These are phyloP conservation scores for Lobophora halterata DNA, from an alignment of 2,888 invertebrate species.

Conservation along the genomic window DNA sequence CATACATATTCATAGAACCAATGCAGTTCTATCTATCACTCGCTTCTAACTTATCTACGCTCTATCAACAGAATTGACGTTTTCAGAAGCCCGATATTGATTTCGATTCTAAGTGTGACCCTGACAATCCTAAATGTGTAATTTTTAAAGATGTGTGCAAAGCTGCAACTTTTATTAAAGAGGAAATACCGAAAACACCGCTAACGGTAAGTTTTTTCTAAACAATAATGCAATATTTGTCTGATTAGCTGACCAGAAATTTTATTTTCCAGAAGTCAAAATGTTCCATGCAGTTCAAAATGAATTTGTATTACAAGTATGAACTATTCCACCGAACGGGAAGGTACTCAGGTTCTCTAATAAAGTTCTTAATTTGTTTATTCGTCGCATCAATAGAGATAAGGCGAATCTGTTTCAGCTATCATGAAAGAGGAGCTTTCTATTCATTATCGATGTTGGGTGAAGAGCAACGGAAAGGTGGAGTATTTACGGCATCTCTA, in stretches of 20 bases:
- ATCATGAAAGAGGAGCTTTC: slow-evolving; percentile 93
- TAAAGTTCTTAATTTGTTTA: no score
- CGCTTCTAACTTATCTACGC: no score
- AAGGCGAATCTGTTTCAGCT: slow-evolving; percentile 74
- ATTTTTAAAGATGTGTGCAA: slow-evolving; percentile 79
- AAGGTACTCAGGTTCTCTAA: no score
- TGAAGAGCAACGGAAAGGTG: slow-evolving; percentile 83
- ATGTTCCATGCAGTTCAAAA: slow-evolving; percentile 84
- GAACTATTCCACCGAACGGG: slow-evolving; percentile 94
- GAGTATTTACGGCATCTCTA: slow-evolving; percentile 93
- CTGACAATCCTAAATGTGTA: slow-evolving; percentile 55
- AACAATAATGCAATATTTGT: not conserved
- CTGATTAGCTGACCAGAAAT: not conserved
- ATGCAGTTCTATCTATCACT: no score
- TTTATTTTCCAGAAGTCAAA: slow-evolving; percentile 82
- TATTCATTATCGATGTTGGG: slow-evolving; percentile 87
- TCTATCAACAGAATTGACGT: no score
- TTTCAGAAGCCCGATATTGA: slow-evolving; percentile 43
- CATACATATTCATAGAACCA: no score
- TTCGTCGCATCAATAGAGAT: not conserved
- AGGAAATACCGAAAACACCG: slow-evolving; percentile 68
- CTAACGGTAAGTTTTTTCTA: slow-evolving; percentile 36
- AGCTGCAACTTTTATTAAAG: slow-evolving; percentile 79
- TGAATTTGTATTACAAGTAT: slow-evolving; percentile 92
- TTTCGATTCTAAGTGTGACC: slow-evolving; percentile 47